These are phyloP conservation scores for Gobio gobio DNA, from an alignment of 2,113 vertebrate species.

Conservation along the genomic window DNA sequence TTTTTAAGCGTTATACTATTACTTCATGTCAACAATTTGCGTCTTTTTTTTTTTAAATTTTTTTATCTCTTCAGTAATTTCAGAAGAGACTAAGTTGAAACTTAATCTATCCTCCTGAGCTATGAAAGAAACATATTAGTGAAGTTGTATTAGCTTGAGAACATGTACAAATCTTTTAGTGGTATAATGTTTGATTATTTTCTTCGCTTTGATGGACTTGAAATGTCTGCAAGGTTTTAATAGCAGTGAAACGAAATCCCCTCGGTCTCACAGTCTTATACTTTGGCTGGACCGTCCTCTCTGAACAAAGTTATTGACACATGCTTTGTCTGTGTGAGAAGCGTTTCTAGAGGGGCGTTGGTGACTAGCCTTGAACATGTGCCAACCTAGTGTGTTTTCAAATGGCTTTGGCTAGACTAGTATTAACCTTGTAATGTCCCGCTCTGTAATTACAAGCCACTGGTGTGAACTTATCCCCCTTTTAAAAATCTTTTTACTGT, in stretches of 20 bases:
- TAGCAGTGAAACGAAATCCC: constrained; percentile 57
- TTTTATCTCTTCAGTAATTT: no score
- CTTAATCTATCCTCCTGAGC: background rate
- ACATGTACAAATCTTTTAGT: background rate
- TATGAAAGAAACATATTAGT: constrained; percentile 1
- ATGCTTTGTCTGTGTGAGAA: constrained; percentile 46
- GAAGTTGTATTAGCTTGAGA: background rate
- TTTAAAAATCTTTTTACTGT: constrained; percentile 31
- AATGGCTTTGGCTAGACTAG: constrained; percentile 59
- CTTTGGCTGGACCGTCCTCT: constrained; percentile 40
- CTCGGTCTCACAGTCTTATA: constrained; percentile 16
- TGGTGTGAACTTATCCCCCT: constrained; percentile 29
- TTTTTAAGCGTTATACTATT: background rate
- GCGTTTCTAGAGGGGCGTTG: constrained; percentile 24
- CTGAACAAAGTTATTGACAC: constrained; percentile 44
- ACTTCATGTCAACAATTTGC: background rate
- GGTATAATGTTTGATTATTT: constrained; percentile 7
- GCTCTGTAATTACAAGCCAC: constrained; percentile 60
- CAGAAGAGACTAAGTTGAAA: background rate
- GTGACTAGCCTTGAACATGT: constrained; percentile 60
- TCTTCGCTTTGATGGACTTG: background rate
- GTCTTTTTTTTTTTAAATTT: background rate
- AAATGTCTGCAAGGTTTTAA: background rate
- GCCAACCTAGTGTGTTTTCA: constrained; percentile 55
- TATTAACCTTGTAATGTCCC: constrained; percentile 62